A percentile compares a stretch with the other conserved stretches of the same genome.
These are phyloP conservation scores for Aspiorhynchus laticeps DNA, from an alignment of 2,113 vertebrate genomes.

Conservation along the genomic window DNA sequence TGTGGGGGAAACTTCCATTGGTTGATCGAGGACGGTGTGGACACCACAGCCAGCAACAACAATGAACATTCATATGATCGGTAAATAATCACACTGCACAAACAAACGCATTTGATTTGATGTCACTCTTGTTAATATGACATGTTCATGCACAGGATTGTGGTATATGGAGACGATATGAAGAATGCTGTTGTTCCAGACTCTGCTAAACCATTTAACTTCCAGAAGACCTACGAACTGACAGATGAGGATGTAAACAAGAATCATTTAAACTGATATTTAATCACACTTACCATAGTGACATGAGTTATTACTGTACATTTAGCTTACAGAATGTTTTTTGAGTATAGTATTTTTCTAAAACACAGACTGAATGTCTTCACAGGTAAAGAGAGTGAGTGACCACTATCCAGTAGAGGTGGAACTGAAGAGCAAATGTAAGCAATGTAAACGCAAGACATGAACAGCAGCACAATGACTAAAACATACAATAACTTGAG, in stretches of 20 bases:
- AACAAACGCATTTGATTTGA: not conserved
- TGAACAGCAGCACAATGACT: not conserved
- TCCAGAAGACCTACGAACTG: conserved; percentile 70
- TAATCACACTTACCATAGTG: not conserved
- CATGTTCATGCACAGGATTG: conserved; percentile 72
- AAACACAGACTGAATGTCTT: not conserved
- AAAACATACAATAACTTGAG: not conserved
- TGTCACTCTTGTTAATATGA: not conserved
- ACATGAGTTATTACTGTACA: not conserved
- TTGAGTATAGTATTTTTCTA: too few species aligned
- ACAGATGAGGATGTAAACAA: conserved; percentile 66
- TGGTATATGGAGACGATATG: conserved; percentile 78
- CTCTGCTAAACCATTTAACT: conserved; percentile 81
- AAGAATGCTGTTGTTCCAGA: conserved; percentile 62
- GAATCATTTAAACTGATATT: not conserved
- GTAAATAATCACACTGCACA: conserved; percentile 44
- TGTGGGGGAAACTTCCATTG: conserved; percentile 64
- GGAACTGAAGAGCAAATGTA: conserved; percentile 63
- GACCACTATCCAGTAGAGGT: conserved; percentile 80
- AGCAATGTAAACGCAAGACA: conserved; percentile 20
- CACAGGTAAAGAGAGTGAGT: conserved; percentile 73
- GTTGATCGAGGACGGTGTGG: conserved; percentile 62
- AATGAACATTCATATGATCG: conserved; percentile 78
- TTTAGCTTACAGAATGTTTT: not conserved
- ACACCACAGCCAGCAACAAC: conserved; percentile 64